Conservation (phyloP, 2,797 vertebrate species). For the Botia almorhae region DNA sequence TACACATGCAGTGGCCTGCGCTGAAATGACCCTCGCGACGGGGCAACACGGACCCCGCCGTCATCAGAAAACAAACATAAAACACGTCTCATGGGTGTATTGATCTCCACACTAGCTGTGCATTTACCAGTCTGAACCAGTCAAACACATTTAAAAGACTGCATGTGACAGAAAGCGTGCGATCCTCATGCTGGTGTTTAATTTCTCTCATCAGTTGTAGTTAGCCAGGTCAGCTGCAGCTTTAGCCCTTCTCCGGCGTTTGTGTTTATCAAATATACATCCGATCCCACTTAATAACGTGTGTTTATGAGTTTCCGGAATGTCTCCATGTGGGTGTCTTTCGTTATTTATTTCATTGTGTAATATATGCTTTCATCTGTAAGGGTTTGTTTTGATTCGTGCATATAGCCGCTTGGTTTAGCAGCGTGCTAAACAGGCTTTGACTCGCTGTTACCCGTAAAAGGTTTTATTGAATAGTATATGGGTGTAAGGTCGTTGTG, state of each 20-base stretch:
- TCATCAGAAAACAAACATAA: slow-evolving; percentile 1
- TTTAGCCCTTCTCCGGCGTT: slow-evolving; percentile 11
- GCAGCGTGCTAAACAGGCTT: slow-evolving; percentile 17
- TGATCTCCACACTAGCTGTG: neutral
- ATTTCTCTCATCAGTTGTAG: neutral
- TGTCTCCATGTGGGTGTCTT: neutral
- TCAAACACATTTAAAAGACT: neutral
- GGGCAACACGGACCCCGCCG: slow-evolving; percentile 17
- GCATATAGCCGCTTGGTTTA: slow-evolving; percentile 10
- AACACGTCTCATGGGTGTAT: neutral
- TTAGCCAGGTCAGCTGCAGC: slow-evolving; percentile 38
- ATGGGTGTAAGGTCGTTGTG: neutral
- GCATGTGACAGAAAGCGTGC: neutral
- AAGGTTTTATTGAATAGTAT: neutral
- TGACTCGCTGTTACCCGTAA: neutral
- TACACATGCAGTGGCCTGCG: slow-evolving; percentile 58
- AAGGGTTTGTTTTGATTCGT: neutral
- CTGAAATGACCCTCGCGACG: slow-evolving; percentile 61
- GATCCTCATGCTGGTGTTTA: too few species aligned
- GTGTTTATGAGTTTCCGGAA: too few species aligned
- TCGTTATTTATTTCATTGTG: neutral
- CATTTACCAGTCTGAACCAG: too few species aligned
- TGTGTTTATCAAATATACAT: neutral
- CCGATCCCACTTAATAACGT: too few species aligned
- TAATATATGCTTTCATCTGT: too few species aligned